Evolutionary conservation across 2,797 vertebrate genomes (phyloP).

Genomic region (Hyperoplus lanceolatus): DNA sequence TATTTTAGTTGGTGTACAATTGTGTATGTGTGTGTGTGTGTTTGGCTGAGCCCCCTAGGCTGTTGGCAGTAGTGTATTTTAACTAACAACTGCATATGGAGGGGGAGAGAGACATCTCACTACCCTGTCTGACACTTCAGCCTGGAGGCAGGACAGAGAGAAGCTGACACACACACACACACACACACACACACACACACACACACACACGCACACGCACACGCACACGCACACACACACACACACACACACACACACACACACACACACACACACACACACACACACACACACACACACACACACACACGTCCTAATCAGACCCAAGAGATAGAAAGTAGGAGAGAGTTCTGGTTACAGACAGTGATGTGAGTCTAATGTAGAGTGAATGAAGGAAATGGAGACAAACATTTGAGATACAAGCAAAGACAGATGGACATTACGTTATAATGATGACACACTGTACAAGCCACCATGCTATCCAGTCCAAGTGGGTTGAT

Average conservation of each 20-base stretch:
- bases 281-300: constrained; percentile 23
- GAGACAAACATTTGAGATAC: constrained; percentile 44
- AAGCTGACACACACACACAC: constrained; percentile 28
- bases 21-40: neutral
- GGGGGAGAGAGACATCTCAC: constrained; percentile 64
- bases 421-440: constrained; percentile 30
- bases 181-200: constrained; percentile 23
- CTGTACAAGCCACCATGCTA: neutral
- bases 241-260: constrained; percentile 26
- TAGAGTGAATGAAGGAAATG: constrained; percentile 32
- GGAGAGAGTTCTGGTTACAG: constrained; percentile 51
- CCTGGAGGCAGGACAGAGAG: constrained; percentile 63
- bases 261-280: neutral
- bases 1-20: no score
- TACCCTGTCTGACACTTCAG: constrained; percentile 67
- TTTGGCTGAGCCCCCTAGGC: neutral
- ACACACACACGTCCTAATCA: constrained; percentile 45
- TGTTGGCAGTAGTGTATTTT: constrained; percentile 49
- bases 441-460: constrained; percentile 13
- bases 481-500: neutral
- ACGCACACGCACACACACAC: constrained; percentile 19
- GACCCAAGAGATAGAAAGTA: constrained; percentile 51
- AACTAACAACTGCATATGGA: constrained; percentile 47
- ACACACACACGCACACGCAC: constrained; percentile 23
- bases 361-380: constrained; percentile 43